These are phyloP conservation scores for Pissodes strobi DNA, from an alignment of 1,140 invertebrate species.

Conservation along the genomic window DNA sequence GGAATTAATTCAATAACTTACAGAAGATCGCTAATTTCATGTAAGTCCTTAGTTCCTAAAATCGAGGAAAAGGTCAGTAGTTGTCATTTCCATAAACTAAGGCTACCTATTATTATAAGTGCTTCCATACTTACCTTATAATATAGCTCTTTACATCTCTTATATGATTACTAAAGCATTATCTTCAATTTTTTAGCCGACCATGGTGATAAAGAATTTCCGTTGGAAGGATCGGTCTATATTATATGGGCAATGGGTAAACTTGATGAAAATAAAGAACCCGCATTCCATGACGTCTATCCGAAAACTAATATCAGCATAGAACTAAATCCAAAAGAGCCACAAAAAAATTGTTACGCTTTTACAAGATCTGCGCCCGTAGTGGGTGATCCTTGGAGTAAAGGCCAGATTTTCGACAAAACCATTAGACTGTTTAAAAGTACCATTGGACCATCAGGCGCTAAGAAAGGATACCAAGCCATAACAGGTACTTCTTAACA, in stretches of 20 bases:
- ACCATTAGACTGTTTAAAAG: constrained; percentile 76
- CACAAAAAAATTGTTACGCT: constrained; percentile 69
- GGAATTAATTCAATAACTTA: constrained; percentile 81
- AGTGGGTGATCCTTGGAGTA: constrained; percentile 71
- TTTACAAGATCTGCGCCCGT: constrained; percentile 63
- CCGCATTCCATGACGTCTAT: constrained; percentile 82
- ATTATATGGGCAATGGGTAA: constrained; percentile 86
- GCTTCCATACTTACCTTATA: no score
- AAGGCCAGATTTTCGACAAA: constrained; percentile 76
- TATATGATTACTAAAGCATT: no score
- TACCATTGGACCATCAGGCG: constrained; percentile 80
- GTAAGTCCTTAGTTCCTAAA: no score
- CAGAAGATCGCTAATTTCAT: constrained; percentile 70
- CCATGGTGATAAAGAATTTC: constrained; percentile 75
- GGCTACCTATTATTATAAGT: no score
- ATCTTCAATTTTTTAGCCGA: constrained; percentile 77
- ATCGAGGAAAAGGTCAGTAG: no score
- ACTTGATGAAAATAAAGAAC: constrained; percentile 77
- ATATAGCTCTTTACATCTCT: no score
- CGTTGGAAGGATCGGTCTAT: constrained; percentile 67
- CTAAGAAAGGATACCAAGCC: constrained; percentile 74
- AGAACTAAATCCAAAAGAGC: constrained; percentile 67
- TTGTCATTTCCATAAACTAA: no score
- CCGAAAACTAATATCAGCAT: constrained; percentile 71
- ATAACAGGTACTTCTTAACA: constrained; percentile 63